Conservation (phyloP, 92 coral and sea anemone species). For the Parazoanthus darwini region DNA sequence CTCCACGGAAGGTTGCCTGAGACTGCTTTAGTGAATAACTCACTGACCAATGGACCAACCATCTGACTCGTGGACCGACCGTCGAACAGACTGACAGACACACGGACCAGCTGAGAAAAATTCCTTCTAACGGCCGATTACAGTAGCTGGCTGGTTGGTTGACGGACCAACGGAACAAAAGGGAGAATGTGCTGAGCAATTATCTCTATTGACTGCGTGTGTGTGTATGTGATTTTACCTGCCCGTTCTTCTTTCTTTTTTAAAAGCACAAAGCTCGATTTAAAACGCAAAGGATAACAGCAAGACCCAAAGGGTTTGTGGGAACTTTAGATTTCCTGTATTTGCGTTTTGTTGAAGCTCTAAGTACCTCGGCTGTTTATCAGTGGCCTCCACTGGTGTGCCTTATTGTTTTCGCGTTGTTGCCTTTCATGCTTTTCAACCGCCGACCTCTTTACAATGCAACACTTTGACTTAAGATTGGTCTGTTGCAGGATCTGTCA, state of each 20-base stretch:
- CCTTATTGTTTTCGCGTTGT: too few species aligned
- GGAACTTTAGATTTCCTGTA: too few species aligned
- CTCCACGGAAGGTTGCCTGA: neutral
- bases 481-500: conserved; percentile 77
- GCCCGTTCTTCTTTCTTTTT: too few species aligned
- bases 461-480: neutral
- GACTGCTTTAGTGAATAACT: neutral
- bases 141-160: neutral
- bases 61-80: neutral
- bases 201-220: neutral
- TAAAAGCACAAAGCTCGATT: too few species aligned
- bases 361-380: too few species aligned
- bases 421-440: neutral
- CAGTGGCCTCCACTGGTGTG: too few species aligned
- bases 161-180: neutral
- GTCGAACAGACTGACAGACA: neutral
- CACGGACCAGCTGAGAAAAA: neutral
- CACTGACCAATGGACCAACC: neutral
- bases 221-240: too few species aligned
- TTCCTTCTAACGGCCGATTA: neutral
- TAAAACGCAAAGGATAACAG: too few species aligned
- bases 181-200: neutral
- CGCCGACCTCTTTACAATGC: neutral
- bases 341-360: too few species aligned
- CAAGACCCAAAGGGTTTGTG: too few species aligned